phyloP scores from a whole-genome alignment of 2,888 invertebrate species.

The Tiliacea aurago region DNA sequence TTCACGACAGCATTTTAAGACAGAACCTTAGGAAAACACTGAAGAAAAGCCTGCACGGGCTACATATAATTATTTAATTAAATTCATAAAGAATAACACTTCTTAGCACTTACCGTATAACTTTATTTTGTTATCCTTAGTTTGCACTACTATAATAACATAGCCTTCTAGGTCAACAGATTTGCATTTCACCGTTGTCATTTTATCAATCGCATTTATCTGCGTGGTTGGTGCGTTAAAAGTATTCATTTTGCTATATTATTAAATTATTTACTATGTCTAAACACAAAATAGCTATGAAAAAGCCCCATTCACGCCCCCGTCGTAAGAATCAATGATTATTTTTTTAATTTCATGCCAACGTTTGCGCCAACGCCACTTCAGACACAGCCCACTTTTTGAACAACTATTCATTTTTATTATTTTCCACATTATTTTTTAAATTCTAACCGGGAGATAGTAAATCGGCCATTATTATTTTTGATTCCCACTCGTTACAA shows the following conservation, averaged over 20 bases:
- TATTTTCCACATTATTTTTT: slow-evolving; percentile 76
- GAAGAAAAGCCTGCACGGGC: background rate
- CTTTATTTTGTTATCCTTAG: slow-evolving; percentile 98
- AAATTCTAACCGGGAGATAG: slow-evolving; percentile 80
- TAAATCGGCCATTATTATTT: slow-evolving; percentile 81
- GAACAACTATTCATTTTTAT: slow-evolving; percentile 83
- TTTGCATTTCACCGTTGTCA: slow-evolving; percentile 89
- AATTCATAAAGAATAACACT: background rate
- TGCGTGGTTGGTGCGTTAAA: slow-evolving; percentile 88
- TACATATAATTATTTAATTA: background rate
- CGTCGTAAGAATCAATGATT: slow-evolving; percentile 58
- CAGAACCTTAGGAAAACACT: background rate
- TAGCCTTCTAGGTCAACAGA: slow-evolving; percentile 98
- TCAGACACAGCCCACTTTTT: slow-evolving; percentile 82
- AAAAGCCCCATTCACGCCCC: slow-evolving; percentile 61
- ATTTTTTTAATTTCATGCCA: slow-evolving; percentile 78
- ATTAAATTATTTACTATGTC: slow-evolving; percentile 61
- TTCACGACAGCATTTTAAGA: background rate
- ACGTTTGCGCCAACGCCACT: slow-evolving; percentile 88
- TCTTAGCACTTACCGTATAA: slow-evolving; percentile 93
- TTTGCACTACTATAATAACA: slow-evolving; percentile 98
- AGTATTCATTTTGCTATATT: slow-evolving; percentile 84
- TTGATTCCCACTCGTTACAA: slow-evolving; percentile 63
- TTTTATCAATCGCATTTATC: slow-evolving; percentile 87
- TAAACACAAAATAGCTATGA: slow-evolving; percentile 69